A percentile compares a stretch with the other conserved stretches of the same genome.
Evolutionary conservation across 2,113 vertebrate species (phyloP).

Genomic region (Mystacornis crossleyi): DNA sequence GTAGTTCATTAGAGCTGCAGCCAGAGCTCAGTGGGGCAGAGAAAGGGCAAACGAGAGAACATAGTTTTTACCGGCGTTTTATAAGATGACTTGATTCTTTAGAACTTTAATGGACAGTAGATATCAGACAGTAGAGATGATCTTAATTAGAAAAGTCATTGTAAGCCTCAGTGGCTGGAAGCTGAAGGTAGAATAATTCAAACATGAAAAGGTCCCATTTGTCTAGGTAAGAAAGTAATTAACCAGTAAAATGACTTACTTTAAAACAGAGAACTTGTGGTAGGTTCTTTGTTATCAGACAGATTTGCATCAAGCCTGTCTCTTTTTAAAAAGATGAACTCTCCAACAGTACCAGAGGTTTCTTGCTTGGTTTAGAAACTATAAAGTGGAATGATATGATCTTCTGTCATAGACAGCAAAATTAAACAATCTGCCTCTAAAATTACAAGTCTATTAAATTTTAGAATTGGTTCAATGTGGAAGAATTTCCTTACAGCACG

Average conservation of each 20-base stretch:
- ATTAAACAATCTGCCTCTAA: background rate
- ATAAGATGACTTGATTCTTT: background rate
- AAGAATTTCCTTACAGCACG: background rate
- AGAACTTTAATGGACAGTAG: background rate
- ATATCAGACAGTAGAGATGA: background rate
- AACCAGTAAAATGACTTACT: background rate
- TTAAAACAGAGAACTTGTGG: background rate
- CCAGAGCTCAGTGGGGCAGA: background rate
- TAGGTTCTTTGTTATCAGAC: background rate
- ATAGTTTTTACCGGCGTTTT: background rate
- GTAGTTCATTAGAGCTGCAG: background rate
- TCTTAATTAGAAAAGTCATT: background rate
- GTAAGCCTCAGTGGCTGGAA: background rate
- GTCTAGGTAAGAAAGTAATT: background rate
- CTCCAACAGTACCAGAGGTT: background rate
- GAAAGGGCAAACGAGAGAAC: background rate
- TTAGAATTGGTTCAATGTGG: background rate
- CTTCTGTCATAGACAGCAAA: background rate
- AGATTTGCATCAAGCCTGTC: background rate
- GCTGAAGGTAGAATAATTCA: background rate
- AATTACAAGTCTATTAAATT: background rate
- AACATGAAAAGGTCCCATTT: background rate
- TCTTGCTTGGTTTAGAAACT: background rate
- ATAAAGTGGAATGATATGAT: background rate
- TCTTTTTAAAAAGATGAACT: background rate